Evolutionary conservation across 2,888 invertebrate genomes (phyloP).

Genomic region (Agapostemon virescens): DNA sequence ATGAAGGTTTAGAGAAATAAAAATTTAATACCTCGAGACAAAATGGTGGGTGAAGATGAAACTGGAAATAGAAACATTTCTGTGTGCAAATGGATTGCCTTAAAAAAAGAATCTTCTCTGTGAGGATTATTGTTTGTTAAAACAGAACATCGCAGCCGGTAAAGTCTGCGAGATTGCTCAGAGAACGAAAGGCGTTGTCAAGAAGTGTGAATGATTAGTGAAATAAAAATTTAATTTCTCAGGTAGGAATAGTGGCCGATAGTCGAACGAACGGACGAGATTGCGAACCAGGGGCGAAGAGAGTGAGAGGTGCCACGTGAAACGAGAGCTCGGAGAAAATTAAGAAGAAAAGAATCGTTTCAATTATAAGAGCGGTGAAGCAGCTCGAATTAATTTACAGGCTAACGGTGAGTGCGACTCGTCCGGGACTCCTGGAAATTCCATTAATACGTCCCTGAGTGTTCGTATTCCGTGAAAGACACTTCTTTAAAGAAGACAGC

Average conservation of each 20-base stretch:
- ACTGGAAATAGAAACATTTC: neutral
- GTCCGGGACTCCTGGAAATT: constrained; percentile 53
- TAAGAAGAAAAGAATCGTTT: constrained; percentile 47
- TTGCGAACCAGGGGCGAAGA: neutral
- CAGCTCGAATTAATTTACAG: constrained; percentile 61
- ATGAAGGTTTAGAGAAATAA: constrained; percentile 14
- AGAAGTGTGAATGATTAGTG: constrained; percentile 22
- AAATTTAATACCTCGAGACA: constrained; percentile 26
- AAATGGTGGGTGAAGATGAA: constrained; percentile 1
- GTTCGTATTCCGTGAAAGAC: constrained; percentile 42
- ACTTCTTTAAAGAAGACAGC: constrained; percentile 60
- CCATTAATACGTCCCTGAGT: constrained; percentile 63
- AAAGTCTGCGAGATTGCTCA: neutral
- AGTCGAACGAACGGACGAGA: constrained; percentile 17
- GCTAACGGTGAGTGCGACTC: constrained; percentile 28
- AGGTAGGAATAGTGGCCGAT: constrained; percentile 12
- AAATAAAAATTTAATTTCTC: constrained; percentile 42
- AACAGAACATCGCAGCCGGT: neutral
- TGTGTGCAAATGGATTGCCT: neutral
- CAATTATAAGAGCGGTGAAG: constrained; percentile 41
- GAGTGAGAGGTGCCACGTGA: neutral
- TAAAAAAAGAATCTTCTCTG: neutral
- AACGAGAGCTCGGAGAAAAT: constrained; percentile 32
- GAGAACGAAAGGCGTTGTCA: neutral
- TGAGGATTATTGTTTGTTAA: neutral